Conservation (phyloP, 1,140 invertebrate genomes). For the Aphelenchoides avenae region DNA sequence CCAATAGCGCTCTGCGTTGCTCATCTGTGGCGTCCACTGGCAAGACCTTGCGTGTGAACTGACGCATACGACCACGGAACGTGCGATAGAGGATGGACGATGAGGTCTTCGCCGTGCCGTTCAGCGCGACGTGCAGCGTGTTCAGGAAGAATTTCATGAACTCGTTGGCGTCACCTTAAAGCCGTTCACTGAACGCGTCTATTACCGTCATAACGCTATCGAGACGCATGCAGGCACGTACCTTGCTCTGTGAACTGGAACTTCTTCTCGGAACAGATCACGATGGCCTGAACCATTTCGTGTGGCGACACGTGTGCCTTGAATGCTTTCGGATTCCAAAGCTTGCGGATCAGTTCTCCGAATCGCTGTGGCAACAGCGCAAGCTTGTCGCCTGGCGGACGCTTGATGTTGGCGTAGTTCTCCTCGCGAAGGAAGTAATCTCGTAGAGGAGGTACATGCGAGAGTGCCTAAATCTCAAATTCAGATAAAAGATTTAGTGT, state of each 20-base stretch:
- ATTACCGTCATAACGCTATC: too few species aligned
- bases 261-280: slow-evolving; percentile 91
- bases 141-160: slow-evolving; percentile 95
- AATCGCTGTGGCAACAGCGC: slow-evolving; percentile 84
- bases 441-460: slow-evolving; percentile 84
- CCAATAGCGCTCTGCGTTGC: slow-evolving; percentile 73
- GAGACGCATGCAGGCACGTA: slow-evolving; percentile 15
- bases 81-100: slow-evolving; percentile 89
- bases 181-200: too few species aligned
- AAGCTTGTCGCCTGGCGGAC: slow-evolving; percentile 83
- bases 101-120: slow-evolving; percentile 68
- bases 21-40: slow-evolving; percentile 80
- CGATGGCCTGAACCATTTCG: slow-evolving; percentile 98
- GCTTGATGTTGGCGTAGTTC: slow-evolving; percentile 80
- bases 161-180: slow-evolving; percentile 85
- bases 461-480: slow-evolving; percentile 73
- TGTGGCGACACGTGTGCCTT: slow-evolving; percentile 99
- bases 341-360: slow-evolving; percentile 90
- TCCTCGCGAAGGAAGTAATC: slow-evolving; percentile 90
- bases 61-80: slow-evolving; percentile 89
- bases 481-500: slow-evolving; percentile 19
- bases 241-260: slow-evolving; percentile 95
- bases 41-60: slow-evolving; percentile 87
- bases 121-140: slow-evolving; percentile 81
- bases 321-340: slow-evolving; percentile 98